A percentile compares a stretch with the other conserved stretches of the same genome.
Evolutionary conservation across 2,888 invertebrate genomes (phyloP).

Genomic region (Latheticus oryzae): DNA sequence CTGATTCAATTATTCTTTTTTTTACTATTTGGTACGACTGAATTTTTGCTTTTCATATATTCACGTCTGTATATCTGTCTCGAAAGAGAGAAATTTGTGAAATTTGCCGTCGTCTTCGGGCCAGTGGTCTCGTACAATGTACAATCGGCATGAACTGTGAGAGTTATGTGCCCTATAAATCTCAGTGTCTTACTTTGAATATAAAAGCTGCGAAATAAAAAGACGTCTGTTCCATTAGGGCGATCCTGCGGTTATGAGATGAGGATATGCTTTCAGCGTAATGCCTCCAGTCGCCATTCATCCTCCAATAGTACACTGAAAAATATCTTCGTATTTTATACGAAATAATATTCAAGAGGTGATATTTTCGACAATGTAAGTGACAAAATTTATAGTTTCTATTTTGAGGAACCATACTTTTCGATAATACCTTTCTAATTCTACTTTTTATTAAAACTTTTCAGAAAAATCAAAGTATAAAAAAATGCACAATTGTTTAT

Average conservation of each 20-base stretch:
- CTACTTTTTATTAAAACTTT: too few relatives aligned
- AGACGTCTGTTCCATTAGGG: slow-evolving; percentile 58
- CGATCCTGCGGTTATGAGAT: slow-evolving; percentile 56
- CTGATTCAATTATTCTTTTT: too few relatives aligned
- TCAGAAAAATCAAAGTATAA: too few relatives aligned
- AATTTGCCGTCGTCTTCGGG: slow-evolving; percentile 41
- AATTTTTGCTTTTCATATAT: too few relatives aligned
- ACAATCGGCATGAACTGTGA: slow-evolving; percentile 53
- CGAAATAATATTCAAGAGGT: slow-evolving; percentile 9
- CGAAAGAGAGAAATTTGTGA: slow-evolving; percentile 14
- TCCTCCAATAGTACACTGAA: slow-evolving; percentile 31
- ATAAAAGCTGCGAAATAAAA: slow-evolving; percentile 56
- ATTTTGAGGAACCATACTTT: too few relatives aligned
- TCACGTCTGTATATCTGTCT: not conserved
- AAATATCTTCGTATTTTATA: slow-evolving; percentile 27
- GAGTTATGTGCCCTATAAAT: slow-evolving; percentile 57
- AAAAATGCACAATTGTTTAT: too few relatives aligned
- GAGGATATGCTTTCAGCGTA: slow-evolving; percentile 57
- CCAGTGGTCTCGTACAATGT: slow-evolving; percentile 51
- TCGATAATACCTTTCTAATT: too few relatives aligned
- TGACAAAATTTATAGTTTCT: too few relatives aligned
- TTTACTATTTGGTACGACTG: too few relatives aligned
- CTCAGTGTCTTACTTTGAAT: slow-evolving; percentile 57
- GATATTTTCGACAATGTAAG: too few relatives aligned
- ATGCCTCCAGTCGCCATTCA: slow-evolving; percentile 48